Base-by-base conservation (phyloP, 2,113 vertebrate genomes). In the Eclectus roratus region DNA sequence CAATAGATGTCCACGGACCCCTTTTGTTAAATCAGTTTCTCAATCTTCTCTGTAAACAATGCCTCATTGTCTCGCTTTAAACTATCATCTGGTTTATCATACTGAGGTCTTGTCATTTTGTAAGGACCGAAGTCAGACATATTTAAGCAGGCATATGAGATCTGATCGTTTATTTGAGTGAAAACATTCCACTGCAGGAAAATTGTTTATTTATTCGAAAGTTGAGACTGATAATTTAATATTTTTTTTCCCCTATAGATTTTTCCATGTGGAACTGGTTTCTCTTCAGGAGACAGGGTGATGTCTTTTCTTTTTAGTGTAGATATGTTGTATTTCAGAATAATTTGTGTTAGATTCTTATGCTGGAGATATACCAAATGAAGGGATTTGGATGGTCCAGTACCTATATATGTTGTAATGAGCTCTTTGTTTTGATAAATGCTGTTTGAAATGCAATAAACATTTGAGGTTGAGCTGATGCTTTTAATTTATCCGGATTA, bases 31-130 rank as follows among this genome's bases (percentile, higher is more conserved):
- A 92, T 73, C 79, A 82, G 94, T 97, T 97, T 96, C 96, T 97
- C 98, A 96, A 53, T 97, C 96, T 97, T 97, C 97, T 97, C 88
- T 96, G 94, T 97, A 97, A 98, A 98, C 96, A 98, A 97, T 97
- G 95, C 96, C 91, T 97, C 91, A 95, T 97, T 98, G 96, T 98
- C 97, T 97, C 18, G 13, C 85, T 93, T 86, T 29, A 81, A 94
- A 81, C 78, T 95, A 87, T 94, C 97, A 92, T 96, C 93, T 93
- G 88, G 78, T 97, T 97, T 97, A 96, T 97, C 96, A 95, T 83
- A 35, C 79, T 88, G 84, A 56, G 95, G 92, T 87, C 96, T 94
- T 97, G 95, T 97, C 92, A 95, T 97, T 97, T 97, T 95, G 85
- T 72, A 92, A 94, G 19, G 92, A 96, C 94, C 92, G 39, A 88